Percentiles rank a stretch among this genome's conserved stretches.
These are phyloP conservation scores for Archilochus colubris DNA, from an alignment of 2,113 vertebrate species.

Conservation along the genomic window DNA sequence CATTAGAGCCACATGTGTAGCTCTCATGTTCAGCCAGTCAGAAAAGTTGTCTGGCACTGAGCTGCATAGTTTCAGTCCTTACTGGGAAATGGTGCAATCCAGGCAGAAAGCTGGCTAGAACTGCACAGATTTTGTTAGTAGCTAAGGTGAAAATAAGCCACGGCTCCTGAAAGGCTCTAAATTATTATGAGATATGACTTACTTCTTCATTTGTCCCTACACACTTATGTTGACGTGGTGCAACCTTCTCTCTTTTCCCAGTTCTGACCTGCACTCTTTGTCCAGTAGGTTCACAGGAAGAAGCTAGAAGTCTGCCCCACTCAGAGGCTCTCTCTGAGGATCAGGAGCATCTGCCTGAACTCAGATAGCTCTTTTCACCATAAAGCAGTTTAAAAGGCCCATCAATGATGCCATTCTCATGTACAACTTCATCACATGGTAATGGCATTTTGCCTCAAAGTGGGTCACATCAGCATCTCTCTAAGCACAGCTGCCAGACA, in stretches of 20 bases:
- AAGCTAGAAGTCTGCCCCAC: not conserved
- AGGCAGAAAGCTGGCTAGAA: not conserved
- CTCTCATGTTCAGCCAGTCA: not conserved
- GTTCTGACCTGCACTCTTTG: not conserved
- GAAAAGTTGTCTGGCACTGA: not conserved
- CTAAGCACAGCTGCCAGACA: not conserved
- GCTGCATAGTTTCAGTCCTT: not conserved
- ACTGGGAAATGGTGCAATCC: not conserved
- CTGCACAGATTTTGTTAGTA: not conserved
- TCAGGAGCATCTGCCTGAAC: not conserved
- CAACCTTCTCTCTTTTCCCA: not conserved
- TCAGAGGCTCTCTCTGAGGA: not conserved
- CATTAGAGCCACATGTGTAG: not conserved
- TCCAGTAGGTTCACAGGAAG: not conserved
- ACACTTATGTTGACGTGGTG: fast-evolving
- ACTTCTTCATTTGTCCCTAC: not conserved
- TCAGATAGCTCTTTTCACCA: fast-evolving
- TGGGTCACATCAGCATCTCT: not conserved
- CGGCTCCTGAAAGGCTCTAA: not conserved
- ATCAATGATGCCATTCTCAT: fast-evolving
- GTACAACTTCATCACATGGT: not conserved
- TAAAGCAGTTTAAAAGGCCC: not conserved
- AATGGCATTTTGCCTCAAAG: not conserved
- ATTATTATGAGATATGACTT: too few relatives aligned
- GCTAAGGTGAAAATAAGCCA: not conserved